phyloP scores from a whole-genome alignment of 2,113 vertebrate species.

The Prunella himalayana region DNA sequence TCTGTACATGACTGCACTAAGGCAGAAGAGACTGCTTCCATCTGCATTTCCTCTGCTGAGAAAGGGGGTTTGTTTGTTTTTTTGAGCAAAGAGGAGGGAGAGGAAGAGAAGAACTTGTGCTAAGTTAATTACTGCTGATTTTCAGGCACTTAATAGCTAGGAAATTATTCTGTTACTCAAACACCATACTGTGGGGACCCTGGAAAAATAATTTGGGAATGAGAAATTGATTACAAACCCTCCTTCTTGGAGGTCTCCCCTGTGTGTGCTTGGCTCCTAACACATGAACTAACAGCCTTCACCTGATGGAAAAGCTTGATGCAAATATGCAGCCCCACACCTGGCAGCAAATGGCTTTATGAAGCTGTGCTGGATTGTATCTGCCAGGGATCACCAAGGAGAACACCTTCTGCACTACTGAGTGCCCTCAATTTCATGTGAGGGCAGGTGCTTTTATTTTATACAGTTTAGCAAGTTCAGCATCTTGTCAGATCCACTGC shows the following conservation, averaged over 20 bases:
- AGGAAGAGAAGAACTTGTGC: slow-evolving; percentile 1
- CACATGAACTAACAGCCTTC: not conserved
- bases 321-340: not conserved
- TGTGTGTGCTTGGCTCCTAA: not conserved
- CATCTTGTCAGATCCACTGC: not conserved
- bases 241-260: not conserved
- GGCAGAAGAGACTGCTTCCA: not conserved
- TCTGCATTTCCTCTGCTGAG: not conserved
- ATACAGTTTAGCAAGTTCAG: not conserved
- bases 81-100: slow-evolving; percentile 9
- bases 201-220: slow-evolving; percentile 38
- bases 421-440: not conserved
- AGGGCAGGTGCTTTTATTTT: not conserved
- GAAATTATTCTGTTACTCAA: slow-evolving; percentile 56
- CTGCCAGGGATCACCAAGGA: not conserved
- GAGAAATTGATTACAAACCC: slow-evolving; percentile 9
- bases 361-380: not conserved
- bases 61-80: slow-evolving; percentile 15
- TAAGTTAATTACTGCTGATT: slow-evolving; percentile 51
- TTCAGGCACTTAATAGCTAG: slow-evolving; percentile 35
- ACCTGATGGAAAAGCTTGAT: not conserved
- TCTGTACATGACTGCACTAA: not conserved
- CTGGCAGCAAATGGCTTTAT: not conserved
- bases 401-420: not conserved
- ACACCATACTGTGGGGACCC: slow-evolving; percentile 21